Conservation (phyloP, 2,113 vertebrate species). For the Spheniscus mendiculus region DNA sequence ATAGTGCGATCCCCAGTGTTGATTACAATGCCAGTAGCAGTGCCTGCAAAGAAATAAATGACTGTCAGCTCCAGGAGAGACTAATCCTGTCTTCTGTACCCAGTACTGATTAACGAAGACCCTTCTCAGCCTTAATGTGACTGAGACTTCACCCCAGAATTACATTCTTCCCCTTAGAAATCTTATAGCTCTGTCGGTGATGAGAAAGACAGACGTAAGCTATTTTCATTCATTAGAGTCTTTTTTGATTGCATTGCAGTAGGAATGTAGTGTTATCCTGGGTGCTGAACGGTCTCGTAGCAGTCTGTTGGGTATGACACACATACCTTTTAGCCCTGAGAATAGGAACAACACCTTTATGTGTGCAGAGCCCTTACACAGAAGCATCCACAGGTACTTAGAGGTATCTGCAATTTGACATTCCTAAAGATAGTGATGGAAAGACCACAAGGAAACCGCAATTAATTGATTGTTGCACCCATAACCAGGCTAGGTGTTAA, state of each 20-base stretch:
- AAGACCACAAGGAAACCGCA: rapidly evolving
- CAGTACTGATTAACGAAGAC: neutral
- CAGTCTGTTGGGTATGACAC: neutral
- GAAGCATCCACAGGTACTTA: neutral
- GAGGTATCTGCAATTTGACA: neutral
- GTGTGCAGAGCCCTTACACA: neutral
- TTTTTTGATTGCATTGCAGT: neutral
- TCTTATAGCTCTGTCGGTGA: neutral
- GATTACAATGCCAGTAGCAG: constrained; percentile 79
- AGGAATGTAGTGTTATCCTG: neutral
- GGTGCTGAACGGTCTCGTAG: neutral
- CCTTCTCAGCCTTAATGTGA: neutral
- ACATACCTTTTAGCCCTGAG: neutral
- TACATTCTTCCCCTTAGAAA: neutral
- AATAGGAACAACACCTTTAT: neutral
- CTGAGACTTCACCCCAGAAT: neutral
- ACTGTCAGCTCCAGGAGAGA: neutral
- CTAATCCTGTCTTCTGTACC: neutral
- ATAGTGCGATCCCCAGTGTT: constrained; percentile 79
- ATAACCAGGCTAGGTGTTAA: rapidly evolving
- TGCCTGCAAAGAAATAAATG: constrained; percentile 56
- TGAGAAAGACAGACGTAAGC: neutral
- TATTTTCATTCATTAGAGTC: neutral
- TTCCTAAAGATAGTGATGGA: neutral
- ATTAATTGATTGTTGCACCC: no score